These are phyloP conservation scores for Dermochelys coriacea DNA, from an alignment of 2,797 vertebrate genomes.

Conservation along the genomic window DNA sequence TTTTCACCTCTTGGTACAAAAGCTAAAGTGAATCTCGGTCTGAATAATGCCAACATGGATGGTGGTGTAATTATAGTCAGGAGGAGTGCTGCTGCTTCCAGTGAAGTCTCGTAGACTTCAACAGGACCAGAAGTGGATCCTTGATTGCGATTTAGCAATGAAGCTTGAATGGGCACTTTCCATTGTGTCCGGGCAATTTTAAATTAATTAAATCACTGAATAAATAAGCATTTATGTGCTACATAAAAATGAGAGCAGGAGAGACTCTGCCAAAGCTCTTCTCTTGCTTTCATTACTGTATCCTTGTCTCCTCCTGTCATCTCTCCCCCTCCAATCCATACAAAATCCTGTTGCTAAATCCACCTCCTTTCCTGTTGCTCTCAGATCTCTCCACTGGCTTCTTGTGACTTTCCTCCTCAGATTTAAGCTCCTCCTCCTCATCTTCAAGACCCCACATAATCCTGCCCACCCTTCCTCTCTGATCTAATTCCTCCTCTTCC, in stretches of 20 bases:
- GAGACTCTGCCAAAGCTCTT: neutral
- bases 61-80: neutral
- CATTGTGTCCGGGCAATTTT: accelerated
- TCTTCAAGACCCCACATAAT: accelerated
- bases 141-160: accelerated
- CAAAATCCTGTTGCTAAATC: neutral
- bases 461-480: neutral
- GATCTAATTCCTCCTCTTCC: neutral
- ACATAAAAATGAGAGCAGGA: neutral
- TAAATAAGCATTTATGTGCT: neutral
- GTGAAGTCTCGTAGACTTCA: accelerated
- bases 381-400: neutral
- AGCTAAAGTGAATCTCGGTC: accelerated
- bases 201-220: neutral
- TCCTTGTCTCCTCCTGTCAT: neutral
- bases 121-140: accelerated
- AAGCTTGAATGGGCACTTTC: neutral
- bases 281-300: neutral
- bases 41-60: accelerated
- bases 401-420: neutral
- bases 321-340: neutral
- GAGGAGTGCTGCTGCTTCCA: accelerated
- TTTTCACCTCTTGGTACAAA: neutral
- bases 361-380: neutral
- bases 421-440: neutral